Base-by-base conservation (phyloP, 2,888 invertebrate genomes). In the Hemithea aestivaria region DNA sequence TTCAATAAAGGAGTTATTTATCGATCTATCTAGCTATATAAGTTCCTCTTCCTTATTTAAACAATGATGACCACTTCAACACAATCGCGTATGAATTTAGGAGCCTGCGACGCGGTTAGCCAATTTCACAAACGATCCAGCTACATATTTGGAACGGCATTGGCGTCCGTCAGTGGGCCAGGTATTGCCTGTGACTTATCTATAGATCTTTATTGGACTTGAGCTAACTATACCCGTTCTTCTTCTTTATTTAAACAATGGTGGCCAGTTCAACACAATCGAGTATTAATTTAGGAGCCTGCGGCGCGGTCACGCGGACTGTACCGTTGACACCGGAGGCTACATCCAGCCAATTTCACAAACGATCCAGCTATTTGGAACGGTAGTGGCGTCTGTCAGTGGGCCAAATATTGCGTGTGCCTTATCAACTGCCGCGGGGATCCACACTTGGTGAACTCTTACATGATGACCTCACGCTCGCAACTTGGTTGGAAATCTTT, bases 81-180 rank as follows among this genome's bases (percentile, higher is more conserved):
- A 72, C 69, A 74, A 73, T 78, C 63, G 66, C 59, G 70, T 72
- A 77, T 78, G 77, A 74, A 79, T 78, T 79, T 75, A 69, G 73
- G 58, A 58, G 72, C 80, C 72, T 46, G 62, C 51, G 79, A 78
- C 73, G 49, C 66, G 67, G 75, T 82, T 82, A 52, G 62, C 68
- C 74, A 68, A 72, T 75, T 74, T 72, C 52, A 61, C 66, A 71
- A 69, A 75, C 66, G 55, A 70, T 62, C 58, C 60, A 65, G 57
- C 48, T 59, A n/a, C n/a, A n/a, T n/a, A 70, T 69, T 61, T 65
- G 66, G 67, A 70, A 73, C 68, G 62, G 67, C 66, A 66, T 70
- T 69, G 54, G 60, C 58, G 53, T 62, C 62, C 62, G 70, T 60
- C 62, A 68, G 64, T 69, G 51, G 60, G 61, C 42, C 63, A 62